A percentile compares a stretch with the other conserved stretches of the same genome.
phyloP scores from a whole-genome alignment of 2,797 vertebrate species.

The Miichthys miiuy region DNA sequence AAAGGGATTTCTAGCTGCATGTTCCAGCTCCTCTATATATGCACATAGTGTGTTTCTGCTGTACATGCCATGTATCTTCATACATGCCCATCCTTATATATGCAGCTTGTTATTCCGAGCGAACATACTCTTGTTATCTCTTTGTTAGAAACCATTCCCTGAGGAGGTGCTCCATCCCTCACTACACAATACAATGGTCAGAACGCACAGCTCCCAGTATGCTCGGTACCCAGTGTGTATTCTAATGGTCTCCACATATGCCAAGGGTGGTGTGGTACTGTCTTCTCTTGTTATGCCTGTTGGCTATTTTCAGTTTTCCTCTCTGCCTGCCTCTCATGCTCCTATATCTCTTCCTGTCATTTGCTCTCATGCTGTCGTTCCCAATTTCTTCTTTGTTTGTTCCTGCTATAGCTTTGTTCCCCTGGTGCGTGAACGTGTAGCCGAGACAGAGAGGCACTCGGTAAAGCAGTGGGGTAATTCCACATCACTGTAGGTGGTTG shows the following conservation, averaged over 20 bases:
- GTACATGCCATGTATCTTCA: not conserved
- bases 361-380: slow-evolving; percentile 33
- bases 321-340: slow-evolving; percentile 12
- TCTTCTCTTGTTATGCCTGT: slow-evolving; percentile 29
- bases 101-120: slow-evolving; percentile 29
- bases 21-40: not conserved
- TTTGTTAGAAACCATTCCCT: slow-evolving; percentile 24
- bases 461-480: slow-evolving; percentile 20
- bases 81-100: not conserved
- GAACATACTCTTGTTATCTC: slow-evolving; percentile 8
- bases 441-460: not conserved
- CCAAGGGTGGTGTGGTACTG: slow-evolving; percentile 11
- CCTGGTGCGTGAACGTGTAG: slow-evolving; percentile 27
- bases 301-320: slow-evolving; percentile 43
- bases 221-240: not conserved
- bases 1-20: slow-evolving; percentile 34
- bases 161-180: slow-evolving; percentile 5
- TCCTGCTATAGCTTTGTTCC: slow-evolving; percentile 19
- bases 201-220: slow-evolving; percentile 9
- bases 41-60: slow-evolving; percentile 1
- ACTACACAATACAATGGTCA: slow-evolving; percentile 10
- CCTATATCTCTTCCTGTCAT: slow-evolving; percentile 19
- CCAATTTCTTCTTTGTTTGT: slow-evolving; percentile 42
- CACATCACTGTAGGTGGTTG: slow-evolving; percentile 14
- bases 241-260: slow-evolving; percentile 39